Conservation (phyloP, 2,797 vertebrate genomes). For the Chloroceryle amazona region DNA sequence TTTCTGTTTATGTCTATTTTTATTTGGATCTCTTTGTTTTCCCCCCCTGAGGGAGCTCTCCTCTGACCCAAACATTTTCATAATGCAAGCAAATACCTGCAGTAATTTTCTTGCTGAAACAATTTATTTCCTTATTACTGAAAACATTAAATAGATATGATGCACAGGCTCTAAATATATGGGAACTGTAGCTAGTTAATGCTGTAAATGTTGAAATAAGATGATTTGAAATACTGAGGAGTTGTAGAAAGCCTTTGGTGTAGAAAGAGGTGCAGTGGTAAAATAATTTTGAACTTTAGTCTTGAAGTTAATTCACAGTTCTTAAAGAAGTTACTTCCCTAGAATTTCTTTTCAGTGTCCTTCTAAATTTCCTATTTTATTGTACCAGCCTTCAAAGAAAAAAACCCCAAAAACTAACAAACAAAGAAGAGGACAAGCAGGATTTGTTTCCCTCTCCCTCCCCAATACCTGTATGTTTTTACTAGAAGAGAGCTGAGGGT, state of each 20-base stretch:
- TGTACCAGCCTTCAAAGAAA: background rate
- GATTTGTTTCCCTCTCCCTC: background rate
- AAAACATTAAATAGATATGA: background rate
- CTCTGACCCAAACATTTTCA: background rate
- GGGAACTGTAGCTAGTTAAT: background rate
- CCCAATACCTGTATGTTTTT: background rate
- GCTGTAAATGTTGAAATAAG: background rate
- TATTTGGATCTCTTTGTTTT: background rate
- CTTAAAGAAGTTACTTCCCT: background rate
- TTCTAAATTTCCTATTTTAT: background rate
- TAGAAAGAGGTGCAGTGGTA: background rate
- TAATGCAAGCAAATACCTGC: background rate
- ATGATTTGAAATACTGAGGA: background rate
- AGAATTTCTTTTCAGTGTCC: background rate
- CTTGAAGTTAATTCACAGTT: background rate
- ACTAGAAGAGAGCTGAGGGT: background rate
- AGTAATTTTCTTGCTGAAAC: background rate
- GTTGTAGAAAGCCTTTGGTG: background rate
- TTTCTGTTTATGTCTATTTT: conserved; percentile 25
- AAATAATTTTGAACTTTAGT: background rate
- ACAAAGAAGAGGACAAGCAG: background rate
- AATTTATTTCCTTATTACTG: background rate
- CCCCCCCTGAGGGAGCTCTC: background rate
- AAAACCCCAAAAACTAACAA: background rate
- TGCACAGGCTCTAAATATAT: background rate